Base-by-base conservation (phyloP, 2,888 invertebrate species). In the Pantelozetes paolii region DNA sequence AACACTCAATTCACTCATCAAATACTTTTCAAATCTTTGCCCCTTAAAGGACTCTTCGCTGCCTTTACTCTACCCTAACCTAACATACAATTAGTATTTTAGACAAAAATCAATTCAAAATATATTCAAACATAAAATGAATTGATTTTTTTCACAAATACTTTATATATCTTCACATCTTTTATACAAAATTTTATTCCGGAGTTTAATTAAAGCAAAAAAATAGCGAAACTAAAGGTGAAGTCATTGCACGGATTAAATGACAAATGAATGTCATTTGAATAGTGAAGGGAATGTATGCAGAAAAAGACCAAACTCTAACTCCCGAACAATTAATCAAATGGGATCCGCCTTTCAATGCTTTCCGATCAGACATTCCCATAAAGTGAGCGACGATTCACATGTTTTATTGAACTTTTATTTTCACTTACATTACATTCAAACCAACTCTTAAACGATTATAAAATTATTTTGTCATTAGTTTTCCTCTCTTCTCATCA, bases 21-120 rank as follows among this genome's bases (percentile, higher is more conserved):
- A 26, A 26, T 54, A 54, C 54, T 54, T 6, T 30, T 28, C 3
- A 30, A 13, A 18, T 15, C 30, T 30, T 26, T 15, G 11, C 13
- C 13, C 50, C 59, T 30, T 59, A 59, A 30, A 59, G 30, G 59
- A 59, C 59, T 59, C 59, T 59, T 59, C n/a, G 5, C 59, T 32
- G 59, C 30, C 6, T 13, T 59, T 15, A 28, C 3, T 26, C 3
- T 54, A 54, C 13, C 28, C 59, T n/a, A n/a, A n/a, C n/a, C n/a
- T n/a, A n/a, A n/a, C n/a, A 28, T 30, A 13, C 28, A 18, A 30
- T 59, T 28, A 18, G 18, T 59, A 28, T 59, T 30, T 30, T 30
- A n/a, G n/a, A 2, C 13, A 6, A 59, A 59, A 59, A 28, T 18
- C 9, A 59, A 13, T 8, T 32, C 30, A 23, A 28, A 59, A 59